Evolutionary conservation across 1,140 invertebrate species (phyloP).

Genomic region (Diorhabda elongata): DNA sequence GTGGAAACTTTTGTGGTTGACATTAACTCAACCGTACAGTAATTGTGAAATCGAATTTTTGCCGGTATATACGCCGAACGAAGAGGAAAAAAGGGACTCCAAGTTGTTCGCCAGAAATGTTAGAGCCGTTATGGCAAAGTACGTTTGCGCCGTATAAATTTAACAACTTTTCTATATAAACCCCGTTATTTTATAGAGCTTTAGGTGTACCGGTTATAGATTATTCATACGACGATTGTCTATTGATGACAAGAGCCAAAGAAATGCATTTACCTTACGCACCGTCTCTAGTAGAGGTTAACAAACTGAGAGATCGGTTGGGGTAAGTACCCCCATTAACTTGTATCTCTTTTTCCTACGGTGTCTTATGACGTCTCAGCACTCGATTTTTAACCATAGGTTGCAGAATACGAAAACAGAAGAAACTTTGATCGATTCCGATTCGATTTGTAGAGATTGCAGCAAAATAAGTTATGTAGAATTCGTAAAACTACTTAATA

Average conservation of each 20-base stretch:
- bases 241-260: constrained; percentile 76
- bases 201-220: constrained; percentile 81
- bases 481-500: constrained; percentile 60
- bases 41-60: constrained; percentile 92
- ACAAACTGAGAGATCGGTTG: constrained; percentile 67
- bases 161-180: constrained; percentile 14
- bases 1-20: constrained; percentile 82
- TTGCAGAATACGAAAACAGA: constrained; percentile 38
- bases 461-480: constrained; percentile 55
- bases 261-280: constrained; percentile 73
- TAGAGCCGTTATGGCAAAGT: constrained; percentile 86
- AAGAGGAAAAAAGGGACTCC: constrained; percentile 81
- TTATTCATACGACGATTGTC: constrained; percentile 89
- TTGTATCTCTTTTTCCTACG: too few species aligned
- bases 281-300: constrained; percentile 69
- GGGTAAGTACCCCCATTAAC: constrained; percentile 50
- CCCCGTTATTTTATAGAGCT: constrained; percentile 57
- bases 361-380: too few species aligned
- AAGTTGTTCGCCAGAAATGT: constrained; percentile 91
- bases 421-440: constrained; percentile 38
- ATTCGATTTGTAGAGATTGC: constrained; percentile 44
- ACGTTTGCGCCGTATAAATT: constrained; percentile 45
- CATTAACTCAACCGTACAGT: constrained; percentile 85
- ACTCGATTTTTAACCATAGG: constrained; percentile 18
- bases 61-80: constrained; percentile 84